Evolutionary conservation across 2,113 vertebrate genomes (phyloP), one percentile per base, ranked within the genome.

Genomic region (Chaetodon auriga): DNA sequence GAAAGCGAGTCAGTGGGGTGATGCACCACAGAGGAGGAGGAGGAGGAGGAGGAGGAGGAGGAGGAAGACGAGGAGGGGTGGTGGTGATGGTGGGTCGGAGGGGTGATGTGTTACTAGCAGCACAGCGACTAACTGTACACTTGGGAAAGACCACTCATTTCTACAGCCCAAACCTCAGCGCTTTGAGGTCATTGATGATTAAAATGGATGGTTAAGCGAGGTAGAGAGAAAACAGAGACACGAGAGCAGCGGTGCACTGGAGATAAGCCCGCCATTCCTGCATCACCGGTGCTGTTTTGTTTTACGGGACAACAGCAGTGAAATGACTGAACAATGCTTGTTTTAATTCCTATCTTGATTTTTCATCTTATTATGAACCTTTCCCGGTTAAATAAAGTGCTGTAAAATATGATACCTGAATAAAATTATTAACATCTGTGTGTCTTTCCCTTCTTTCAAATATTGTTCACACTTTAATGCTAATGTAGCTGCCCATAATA

Each of bases 1-100:
- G 86, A 89, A 92, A 90, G 90, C 71, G 38, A 90, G 80, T 61
- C 82, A 90, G 84, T 80, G 72, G 87, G 85, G 89, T 85, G 91
- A 87, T 90, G 89, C 81, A 51, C 86, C 84, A 82, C 19, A 41
- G 82, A 82, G 68, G 60, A 66, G 80, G 74, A 74, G 62, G 69
- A 57, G 66, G 48, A 57, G 18, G 75, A 68, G 71, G 78, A 57
- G 46, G 79, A 46, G 49, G 70, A 21, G 77, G 74, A 21, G 71
- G 71, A 30, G 38, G 38, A 38, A 7, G 38, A 41, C 6, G 38
- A 41, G 38, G 38, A 41, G 2, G 38, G 58, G 75, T 30, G 30
- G 58, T 38, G 57, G 36, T 49, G 77, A 19, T 38, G 70, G 85
- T 45, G 80, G 84, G 80, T 51, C 79, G 75, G 72, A 65, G 57